A percentile compares a stretch with the other conserved stretches of the same genome.
These are phyloP conservation scores for Bombus sylvicola DNA, from an alignment of 1,140 invertebrate genomes.

Conservation along the genomic window DNA sequence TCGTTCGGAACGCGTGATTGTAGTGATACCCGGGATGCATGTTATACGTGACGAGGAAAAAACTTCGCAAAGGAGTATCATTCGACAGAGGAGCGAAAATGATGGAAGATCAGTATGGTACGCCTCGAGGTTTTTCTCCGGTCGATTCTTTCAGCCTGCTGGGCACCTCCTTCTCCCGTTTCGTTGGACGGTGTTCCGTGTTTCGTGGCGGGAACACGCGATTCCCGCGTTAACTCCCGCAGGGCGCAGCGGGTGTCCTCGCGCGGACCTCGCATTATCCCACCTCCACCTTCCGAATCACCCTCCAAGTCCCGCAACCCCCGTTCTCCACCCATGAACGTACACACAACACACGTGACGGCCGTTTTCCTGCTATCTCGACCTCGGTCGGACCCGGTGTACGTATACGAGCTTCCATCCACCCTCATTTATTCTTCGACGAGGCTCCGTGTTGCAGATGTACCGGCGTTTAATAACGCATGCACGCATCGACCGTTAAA, in stretches of 20 bases:
- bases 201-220: slow-evolving; percentile 75
- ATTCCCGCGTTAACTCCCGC: slow-evolving; percentile 81
- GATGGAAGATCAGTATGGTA: slow-evolving; percentile 32
- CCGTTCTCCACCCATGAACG: slow-evolving; percentile 53
- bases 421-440: slow-evolving; percentile 79
- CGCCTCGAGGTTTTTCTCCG: not conserved
- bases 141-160: slow-evolving; percentile 13
- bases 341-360: slow-evolving; percentile 50
- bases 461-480: slow-evolving; percentile 66
- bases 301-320: slow-evolving; percentile 17
- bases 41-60: not conserved
- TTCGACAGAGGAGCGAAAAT: slow-evolving; percentile 43
- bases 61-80: not conserved
- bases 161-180: slow-evolving; percentile 32
- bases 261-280: slow-evolving; percentile 76
- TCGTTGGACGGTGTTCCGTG: slow-evolving; percentile 63
- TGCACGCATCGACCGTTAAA: slow-evolving; percentile 67
- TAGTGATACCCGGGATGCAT: not conserved
- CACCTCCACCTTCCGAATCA: slow-evolving; percentile 62
- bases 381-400: slow-evolving; percentile 42
- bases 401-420: slow-evolving; percentile 51
- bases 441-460: slow-evolving; percentile 59
- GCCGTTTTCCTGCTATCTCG: slow-evolving; percentile 67
- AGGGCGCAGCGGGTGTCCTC: slow-evolving; percentile 78
- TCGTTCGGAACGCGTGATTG: not conserved